Percentiles rank a stretch among this genome's conserved stretches.
These are phyloP conservation scores for Phengaris alcon DNA, from an alignment of 2,888 invertebrate species.

Conservation along the genomic window DNA sequence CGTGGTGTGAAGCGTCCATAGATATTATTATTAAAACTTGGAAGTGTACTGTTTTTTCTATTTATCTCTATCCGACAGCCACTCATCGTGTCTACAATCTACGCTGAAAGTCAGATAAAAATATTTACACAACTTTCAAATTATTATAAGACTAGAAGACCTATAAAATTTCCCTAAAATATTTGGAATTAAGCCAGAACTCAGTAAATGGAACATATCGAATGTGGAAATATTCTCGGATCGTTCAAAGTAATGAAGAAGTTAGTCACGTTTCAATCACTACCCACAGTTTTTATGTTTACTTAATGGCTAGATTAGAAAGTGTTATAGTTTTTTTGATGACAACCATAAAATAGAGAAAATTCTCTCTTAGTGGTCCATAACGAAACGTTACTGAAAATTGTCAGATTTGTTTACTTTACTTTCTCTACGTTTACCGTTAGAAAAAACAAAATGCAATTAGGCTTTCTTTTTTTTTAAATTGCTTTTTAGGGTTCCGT, in stretches of 20 bases:
- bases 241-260: not conserved
- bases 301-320: conserved; percentile 10
- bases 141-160: no score
- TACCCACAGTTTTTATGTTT: conserved; percentile 6
- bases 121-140: no score
- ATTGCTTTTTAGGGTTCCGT: no score
- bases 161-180: no score
- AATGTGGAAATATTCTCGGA: conserved; percentile 5
- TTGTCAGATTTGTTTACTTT: not conserved
- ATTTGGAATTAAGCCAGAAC: no score
- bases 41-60: no score
- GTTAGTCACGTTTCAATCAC: not conserved
- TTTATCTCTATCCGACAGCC: no score
- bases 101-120: no score
- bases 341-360: conserved; percentile 15
- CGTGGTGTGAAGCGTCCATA: no score
- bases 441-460: not conserved
- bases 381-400: conserved; percentile 17
- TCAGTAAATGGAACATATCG: not conserved
- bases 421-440: not conserved
- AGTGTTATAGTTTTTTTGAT: not conserved
- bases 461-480: no score
- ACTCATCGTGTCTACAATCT: no score
- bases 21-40: no score
- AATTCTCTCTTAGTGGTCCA: not conserved